These are phyloP conservation scores for Chymomyza procnemis DNA, from an alignment of 2,888 invertebrate genomes.

Conservation along the genomic window DNA sequence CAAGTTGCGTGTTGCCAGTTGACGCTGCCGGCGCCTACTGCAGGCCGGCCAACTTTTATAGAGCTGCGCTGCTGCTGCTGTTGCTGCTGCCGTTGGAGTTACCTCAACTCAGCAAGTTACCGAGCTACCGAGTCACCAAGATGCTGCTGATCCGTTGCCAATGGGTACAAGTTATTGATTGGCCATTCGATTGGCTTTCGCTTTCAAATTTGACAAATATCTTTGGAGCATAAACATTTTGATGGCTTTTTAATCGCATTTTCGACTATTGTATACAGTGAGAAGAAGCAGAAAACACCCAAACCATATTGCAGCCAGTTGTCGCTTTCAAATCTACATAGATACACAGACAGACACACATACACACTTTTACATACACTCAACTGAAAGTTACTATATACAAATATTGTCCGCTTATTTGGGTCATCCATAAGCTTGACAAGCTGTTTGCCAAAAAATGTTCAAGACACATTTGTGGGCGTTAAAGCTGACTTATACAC, in stretches of 20 bases:
- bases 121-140: no score
- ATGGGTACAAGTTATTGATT: conserved; percentile 10
- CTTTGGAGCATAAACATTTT: conserved; percentile 4
- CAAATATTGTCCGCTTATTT: background rate
- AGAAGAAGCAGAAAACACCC: background rate
- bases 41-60: conserved; percentile 1
- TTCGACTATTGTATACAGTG: background rate
- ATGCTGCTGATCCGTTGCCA: background rate
- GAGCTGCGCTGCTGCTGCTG: background rate
- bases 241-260: conserved; percentile 23
- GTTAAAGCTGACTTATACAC: background rate
- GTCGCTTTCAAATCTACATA: conserved; percentile 18
- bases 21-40: conserved; percentile 21
- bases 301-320: conserved; percentile 20
- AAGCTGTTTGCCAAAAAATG: conserved; percentile 41
- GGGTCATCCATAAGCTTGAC: conserved; percentile 16
- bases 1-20: conserved; percentile 20
- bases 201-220: conserved; percentile 32
- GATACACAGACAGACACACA: background rate
- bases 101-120: no score
- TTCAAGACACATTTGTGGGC: conserved; percentile 2
- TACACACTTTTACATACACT: background rate
- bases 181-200: conserved; percentile 35
- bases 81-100: background rate
- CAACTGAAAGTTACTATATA: background rate